Evolutionary conservation across 2,797 vertebrate species (phyloP).

Genomic region (Helostoma temminkii): DNA sequence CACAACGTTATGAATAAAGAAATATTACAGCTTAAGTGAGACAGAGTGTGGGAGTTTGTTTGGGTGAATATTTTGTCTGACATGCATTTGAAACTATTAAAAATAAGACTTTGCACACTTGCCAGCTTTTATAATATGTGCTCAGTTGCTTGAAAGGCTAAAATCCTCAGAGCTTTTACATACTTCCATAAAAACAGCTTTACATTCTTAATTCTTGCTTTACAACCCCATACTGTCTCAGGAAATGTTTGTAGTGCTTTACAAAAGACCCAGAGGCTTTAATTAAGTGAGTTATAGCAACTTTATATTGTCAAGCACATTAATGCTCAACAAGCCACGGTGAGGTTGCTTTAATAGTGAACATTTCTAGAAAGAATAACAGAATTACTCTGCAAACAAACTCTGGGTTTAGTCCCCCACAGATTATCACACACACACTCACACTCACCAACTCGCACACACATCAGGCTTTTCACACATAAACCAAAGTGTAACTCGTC

Average conservation of each 20-base stretch:
- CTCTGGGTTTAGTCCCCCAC: background rate
- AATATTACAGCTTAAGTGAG: too few species aligned
- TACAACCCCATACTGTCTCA: background rate
- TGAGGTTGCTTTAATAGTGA: background rate
- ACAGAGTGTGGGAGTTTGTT: too few species aligned
- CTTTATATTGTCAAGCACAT: background rate
- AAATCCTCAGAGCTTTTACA: background rate
- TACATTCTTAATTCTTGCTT: background rate
- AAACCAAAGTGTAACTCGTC: conserved; percentile 4
- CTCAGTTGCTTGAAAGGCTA: too few species aligned
- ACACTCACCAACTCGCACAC: background rate
- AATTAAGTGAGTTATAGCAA: conserved; percentile 1
- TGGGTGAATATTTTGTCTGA: too few species aligned
- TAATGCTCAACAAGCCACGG: too few species aligned
- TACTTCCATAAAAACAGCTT: background rate
- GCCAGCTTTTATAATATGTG: too few species aligned
- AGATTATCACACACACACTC: conserved; percentile 23
- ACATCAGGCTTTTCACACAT: background rate
- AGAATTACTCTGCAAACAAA: conserved; percentile 10
- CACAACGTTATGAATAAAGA: too few species aligned
- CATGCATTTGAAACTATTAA: too few species aligned
- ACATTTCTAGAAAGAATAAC: background rate
- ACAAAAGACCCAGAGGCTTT: conserved; percentile 8
- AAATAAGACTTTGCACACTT: too few species aligned
- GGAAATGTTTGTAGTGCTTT: background rate